phyloP scores from a whole-genome alignment of 2,888 invertebrate species.

The Sipha maydis region DNA sequence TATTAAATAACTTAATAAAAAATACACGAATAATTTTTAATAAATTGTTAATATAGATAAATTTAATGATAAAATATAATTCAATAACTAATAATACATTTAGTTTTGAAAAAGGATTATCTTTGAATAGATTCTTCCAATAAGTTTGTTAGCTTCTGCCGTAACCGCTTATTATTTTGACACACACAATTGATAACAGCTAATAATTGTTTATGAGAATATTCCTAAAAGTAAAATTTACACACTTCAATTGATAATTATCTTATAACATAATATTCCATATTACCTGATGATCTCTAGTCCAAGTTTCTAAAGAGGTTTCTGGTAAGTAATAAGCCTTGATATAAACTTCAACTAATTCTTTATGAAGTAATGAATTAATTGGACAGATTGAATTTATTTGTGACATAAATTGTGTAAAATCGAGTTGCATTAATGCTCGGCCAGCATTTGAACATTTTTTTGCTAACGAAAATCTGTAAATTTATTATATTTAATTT shows the following conservation, averaged over 20 bases:
- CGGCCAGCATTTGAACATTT: constrained; percentile 97
- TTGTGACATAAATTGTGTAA: constrained; percentile 91
- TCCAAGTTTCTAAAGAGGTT: constrained; percentile 87
- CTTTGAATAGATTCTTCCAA: constrained; percentile 74
- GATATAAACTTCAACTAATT: constrained; percentile 93
- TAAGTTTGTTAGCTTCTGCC: constrained; percentile 79
- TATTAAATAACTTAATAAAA: neutral
- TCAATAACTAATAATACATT: neutral
- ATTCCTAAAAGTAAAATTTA: constrained; percentile 73
- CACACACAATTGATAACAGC: constrained; percentile 87
- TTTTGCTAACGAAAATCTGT: constrained; percentile 84
- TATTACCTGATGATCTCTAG: constrained; percentile 79
- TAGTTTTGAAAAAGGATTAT: constrained; percentile 44
- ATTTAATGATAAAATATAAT: constrained; percentile 6
- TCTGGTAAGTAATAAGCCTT: constrained; percentile 96
- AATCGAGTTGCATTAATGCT: constrained; percentile 97
- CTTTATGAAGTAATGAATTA: constrained; percentile 86
- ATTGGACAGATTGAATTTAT: constrained; percentile 86
- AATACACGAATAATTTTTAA: neutral
- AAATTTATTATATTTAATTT: constrained; percentile 55
- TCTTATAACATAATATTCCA: constrained; percentile 8
- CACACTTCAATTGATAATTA: neutral
- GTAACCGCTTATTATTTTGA: constrained; percentile 86
- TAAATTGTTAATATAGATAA: neutral
- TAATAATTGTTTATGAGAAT: constrained; percentile 86